Evolutionary conservation across 37 sponge, comb jelly and placozoan genomes (phyloP), one percentile per base, ranked within the genome.

Genomic region (Beroe forskalii): DNA sequence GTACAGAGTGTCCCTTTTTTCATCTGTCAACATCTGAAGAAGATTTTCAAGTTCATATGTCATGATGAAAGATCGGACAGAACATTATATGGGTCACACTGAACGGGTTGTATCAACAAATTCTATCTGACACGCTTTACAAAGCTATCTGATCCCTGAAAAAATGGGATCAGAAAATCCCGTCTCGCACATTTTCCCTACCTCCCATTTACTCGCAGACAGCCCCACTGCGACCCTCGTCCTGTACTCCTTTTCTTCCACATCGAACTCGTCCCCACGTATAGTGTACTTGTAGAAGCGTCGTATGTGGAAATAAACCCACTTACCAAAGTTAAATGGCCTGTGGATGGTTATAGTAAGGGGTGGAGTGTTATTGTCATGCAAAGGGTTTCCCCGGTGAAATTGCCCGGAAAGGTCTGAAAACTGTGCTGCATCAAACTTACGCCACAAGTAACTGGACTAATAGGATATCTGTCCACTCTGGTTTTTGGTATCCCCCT

Each of bases 261-360:
- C 86, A 42, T 80, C 86, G 40, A 25, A 44, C 4, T 80, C 86
- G 40, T 80, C 55, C 48, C 30, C 35, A 25, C n/a, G 40, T 44
- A 80, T 44, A 43, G 23, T 80, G 55, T 80, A 80, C 40, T 80
- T 80, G 48, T 80, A 80, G 86, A 80, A 80, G 20, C 86, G 86
- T 25, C 48, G 43, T 12, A 25, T 24, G 27, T 80, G 86, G 55
- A 44, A 80, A 19, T 38, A 80, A 2, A 37, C 86, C 24, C 40
- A 22, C 6, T 80, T 80, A 43, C 86, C 86, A 23, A 12, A 20
- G 43, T 42, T 17, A 25, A 80, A 80, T 23, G 86, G 86, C 25
- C 86, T 80, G 86, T n/a, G 27, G 27, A 48, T 12, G 55, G n/a
- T n/a, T n/a, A n/a, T n/a, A n/a, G n/a, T n/a, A n/a, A n/a, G n/a